Evolutionary conservation across 2,113 vertebrate species (phyloP), one percentile per base, ranked within the genome.

Genomic region (Lagopus leucura): DNA sequence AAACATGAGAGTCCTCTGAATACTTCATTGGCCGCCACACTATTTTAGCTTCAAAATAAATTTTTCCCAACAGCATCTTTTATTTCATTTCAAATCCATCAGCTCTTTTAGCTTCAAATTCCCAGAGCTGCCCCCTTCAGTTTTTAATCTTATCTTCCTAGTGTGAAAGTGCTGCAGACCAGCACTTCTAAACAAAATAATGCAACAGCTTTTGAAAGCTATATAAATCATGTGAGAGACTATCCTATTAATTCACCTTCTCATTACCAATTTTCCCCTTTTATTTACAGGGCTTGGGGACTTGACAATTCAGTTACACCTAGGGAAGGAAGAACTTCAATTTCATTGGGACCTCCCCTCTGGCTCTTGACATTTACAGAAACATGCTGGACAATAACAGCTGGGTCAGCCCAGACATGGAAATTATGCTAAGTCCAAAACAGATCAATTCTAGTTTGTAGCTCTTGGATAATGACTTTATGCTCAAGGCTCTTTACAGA

Each of bases 361-460:
- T 88, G 86, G 93, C 88, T 90, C 90, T 78, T 97, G 94, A 94
- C 92, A 94, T 97, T 97, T 96, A 72, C 90, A 88, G 93, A 88
- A 86, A 94, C 85, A 90, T 91, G 76, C 63, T 65, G 88, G 86
- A 94, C 94, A 84, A 69, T 3, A 88, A 69, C 69, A 70, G 22
- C 78, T 0, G 0, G 77, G 76, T 94, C 90, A 95, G 73, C 19
- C 48, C 94, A 90, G 92, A 75, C 77, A 69, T 14, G 40, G 77
- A 94, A 86, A 94, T 94, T 86, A 88, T 90, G 94, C 76, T 78
- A 73, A 96, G 76, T 38, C 82, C 75, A 79, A 88, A 92, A 3
- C 40, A 90, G 89, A 95, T 94, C 67, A 96, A 87, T 95, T 90
- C 66, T 11, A 82, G 63, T 80, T 88, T 89, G 63, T 15, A 96